Conservation (phyloP, 2,113 vertebrate genomes). For the Thunnus thynnus region DNA sequence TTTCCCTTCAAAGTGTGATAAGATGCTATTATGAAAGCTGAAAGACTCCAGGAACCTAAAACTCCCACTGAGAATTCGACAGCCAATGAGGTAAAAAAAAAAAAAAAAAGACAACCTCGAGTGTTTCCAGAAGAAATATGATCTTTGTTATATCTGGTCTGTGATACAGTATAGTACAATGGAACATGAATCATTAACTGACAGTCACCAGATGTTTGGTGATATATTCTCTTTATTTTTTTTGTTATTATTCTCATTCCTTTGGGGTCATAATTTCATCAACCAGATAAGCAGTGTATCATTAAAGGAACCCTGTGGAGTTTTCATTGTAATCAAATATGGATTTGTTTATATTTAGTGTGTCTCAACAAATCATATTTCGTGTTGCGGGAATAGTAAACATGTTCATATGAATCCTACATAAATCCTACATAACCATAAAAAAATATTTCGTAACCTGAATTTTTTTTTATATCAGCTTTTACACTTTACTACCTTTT, state of each 20-base stretch:
- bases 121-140: conserved; percentile 1
- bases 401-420: too few relatives aligned
- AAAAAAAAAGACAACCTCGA: conserved; percentile 3
- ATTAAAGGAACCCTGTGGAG: fast-evolving
- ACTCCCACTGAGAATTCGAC: conserved; percentile 39
- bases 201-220: conserved; percentile 45
- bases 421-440: too few relatives aligned
- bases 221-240: not conserved
- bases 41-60: conserved; percentile 43
- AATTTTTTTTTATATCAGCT: too few relatives aligned
- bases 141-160: conserved; percentile 14
- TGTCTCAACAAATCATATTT: too few relatives aligned
- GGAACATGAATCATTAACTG: conserved; percentile 11
- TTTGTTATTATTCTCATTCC: not conserved
- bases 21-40: conserved; percentile 28
- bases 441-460: too few relatives aligned
- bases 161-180: not conserved
- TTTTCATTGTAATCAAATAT: not conserved
- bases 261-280: conserved; percentile 1
- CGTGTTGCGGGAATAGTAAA: too few relatives aligned
- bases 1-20: conserved; percentile 26
- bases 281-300: not conserved
- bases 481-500: too few relatives aligned
- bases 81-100: conserved; percentile 32
- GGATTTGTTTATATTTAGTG: not conserved